Conservation (phyloP, 2,113 vertebrate genomes). For the human region DNA sequence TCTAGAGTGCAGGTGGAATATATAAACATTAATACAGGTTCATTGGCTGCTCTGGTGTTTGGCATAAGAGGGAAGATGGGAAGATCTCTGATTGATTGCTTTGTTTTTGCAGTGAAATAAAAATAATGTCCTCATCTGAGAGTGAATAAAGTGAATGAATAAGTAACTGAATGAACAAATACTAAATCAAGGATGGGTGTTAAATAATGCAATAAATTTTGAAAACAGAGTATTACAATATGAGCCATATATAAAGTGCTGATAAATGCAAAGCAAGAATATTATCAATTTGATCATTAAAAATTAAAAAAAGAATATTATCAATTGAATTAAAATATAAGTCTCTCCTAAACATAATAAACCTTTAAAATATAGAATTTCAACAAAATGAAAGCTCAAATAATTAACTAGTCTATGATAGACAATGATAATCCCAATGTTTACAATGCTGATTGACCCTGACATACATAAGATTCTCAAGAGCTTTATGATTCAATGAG, state of each 20-base stretch:
- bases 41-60: not conserved
- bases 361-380: not conserved
- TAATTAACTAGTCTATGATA: not conserved
- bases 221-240: not conserved
- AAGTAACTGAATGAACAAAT: not conserved
- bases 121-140: slow-evolving; percentile 10
- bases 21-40: not conserved
- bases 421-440: not conserved
- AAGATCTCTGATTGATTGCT: not conserved
- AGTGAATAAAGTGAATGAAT: not conserved
- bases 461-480: not conserved
- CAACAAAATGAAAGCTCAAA: not conserved
- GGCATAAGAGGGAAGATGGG: not conserved
- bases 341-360: not conserved
- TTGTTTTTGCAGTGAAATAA: not conserved
- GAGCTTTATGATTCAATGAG: not conserved
- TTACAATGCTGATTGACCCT: not conserved
- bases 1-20: not conserved
- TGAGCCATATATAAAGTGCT: not conserved
- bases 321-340: not conserved
- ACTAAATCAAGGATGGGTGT: not conserved
- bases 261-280: not conserved
- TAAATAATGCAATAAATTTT: not conserved
- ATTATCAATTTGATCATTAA: not conserved
- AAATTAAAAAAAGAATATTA: not conserved